Conservation (phyloP, 2,888 invertebrate genomes). For the Lymantria monacha region DNA sequence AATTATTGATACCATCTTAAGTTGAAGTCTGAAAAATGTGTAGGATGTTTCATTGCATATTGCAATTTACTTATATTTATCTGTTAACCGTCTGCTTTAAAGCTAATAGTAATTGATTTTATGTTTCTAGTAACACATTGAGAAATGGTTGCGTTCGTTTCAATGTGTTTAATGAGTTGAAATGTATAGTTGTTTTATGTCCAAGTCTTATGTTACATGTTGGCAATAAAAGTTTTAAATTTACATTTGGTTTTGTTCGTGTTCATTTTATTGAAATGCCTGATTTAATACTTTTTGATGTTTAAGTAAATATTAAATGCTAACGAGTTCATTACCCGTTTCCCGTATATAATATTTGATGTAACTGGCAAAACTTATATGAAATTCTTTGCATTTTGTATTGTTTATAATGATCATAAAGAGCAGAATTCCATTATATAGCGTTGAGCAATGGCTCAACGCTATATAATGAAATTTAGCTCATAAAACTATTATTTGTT, state of each 20-base stretch:
- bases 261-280: constrained; percentile 1
- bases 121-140: constrained; percentile 48
- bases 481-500: too few relatives aligned
- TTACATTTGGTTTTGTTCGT: constrained; percentile 9
- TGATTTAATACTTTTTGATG: too few relatives aligned
- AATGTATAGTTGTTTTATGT: constrained; percentile 27
- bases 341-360: too few relatives aligned
- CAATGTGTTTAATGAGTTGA: constrained; percentile 30
- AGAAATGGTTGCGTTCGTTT: constrained; percentile 34
- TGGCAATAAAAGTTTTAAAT: constrained; percentile 18
- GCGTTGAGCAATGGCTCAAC: too few relatives aligned
- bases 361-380: too few relatives aligned
- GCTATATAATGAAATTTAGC: too few relatives aligned
- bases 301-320: too few relatives aligned
- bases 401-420: too few relatives aligned
- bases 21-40: constrained; percentile 67
- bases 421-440: too few relatives aligned
- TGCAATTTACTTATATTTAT: constrained; percentile 60
- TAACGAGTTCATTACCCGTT: too few relatives aligned
- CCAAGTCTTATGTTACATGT: constrained; percentile 13
- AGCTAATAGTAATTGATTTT: constrained; percentile 70
- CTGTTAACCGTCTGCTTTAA: constrained; percentile 51
- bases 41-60: constrained; percentile 57
- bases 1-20: constrained; percentile 77
- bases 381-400: too few relatives aligned